These are phyloP conservation scores for Horisme vitalbata DNA, from an alignment of 2,888 invertebrate genomes.

Conservation along the genomic window DNA sequence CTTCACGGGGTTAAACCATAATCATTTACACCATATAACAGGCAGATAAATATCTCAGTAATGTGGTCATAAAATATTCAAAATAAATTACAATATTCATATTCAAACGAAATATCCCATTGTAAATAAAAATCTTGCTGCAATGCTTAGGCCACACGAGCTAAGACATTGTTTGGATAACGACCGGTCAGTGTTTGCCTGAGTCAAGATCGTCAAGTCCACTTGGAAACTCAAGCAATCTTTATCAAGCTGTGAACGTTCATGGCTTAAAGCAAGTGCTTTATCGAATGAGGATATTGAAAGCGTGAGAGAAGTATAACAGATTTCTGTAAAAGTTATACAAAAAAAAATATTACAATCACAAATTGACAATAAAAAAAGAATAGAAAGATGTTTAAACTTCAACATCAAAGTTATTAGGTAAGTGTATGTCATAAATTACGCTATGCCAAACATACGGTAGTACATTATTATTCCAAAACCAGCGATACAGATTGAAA, in stretches of 20 bases:
- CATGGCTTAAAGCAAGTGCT: conserved; percentile 37
- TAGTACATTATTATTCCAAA: conserved; percentile 52
- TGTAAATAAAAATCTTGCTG: conserved; percentile 64
- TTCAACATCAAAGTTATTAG: too few species aligned
- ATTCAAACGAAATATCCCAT: conserved; percentile 63
- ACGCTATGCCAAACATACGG: conserved; percentile 26
- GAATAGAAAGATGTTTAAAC: too few species aligned
- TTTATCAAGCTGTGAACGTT: conserved; percentile 51
- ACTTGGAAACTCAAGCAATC: conserved; percentile 69
- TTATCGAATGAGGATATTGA: conserved; percentile 21
- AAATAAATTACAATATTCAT: conserved; percentile 63
- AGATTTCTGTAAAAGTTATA: not conserved
- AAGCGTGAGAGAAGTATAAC: conserved; percentile 15
- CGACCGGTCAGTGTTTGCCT: conserved; percentile 78
- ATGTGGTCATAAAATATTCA: too few species aligned
- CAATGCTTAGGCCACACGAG: conserved; percentile 58
- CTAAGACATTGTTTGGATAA: conserved; percentile 67
- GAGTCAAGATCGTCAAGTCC: conserved; percentile 62
- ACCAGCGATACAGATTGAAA: conserved; percentile 65
- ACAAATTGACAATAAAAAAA: not conserved
- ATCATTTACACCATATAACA: too few species aligned
- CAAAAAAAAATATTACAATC: too few species aligned
- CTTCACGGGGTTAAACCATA: too few species aligned
- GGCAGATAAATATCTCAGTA: too few species aligned
- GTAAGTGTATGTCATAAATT: conserved; percentile 25